Evolutionary conservation across 2,113 vertebrate genomes (phyloP).

Genomic region (Sinocyclocheilus rhinocerous): DNA sequence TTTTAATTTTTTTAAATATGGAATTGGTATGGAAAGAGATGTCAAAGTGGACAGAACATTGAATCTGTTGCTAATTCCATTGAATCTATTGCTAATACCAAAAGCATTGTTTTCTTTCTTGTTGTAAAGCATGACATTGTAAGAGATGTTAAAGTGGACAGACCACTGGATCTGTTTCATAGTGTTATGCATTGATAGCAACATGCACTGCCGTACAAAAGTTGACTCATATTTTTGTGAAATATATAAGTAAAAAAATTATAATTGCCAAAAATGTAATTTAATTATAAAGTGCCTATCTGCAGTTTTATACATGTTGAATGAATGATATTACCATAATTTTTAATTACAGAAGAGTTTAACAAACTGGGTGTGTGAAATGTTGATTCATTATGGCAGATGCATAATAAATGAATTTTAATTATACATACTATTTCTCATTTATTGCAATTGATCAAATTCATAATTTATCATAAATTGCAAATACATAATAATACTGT

Average conservation of each 20-base stretch:
- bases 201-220: not conserved
- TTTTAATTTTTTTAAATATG: slow-evolving; percentile 16
- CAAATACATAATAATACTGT: not conserved
- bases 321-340: not conserved
- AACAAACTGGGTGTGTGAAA: not conserved
- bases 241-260: too few species aligned
- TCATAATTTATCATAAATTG: not conserved
- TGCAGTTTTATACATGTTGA: too few species aligned
- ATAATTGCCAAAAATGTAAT: too few species aligned
- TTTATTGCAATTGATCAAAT: too few species aligned
- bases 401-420: too few species aligned
- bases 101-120: slow-evolving; percentile 16
- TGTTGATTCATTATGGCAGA: too few species aligned
- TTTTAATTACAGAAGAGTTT: not conserved
- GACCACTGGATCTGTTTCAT: not conserved
- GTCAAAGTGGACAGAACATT: not conserved
- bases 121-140: not conserved
- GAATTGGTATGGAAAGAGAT: not conserved
- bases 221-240: too few species aligned
- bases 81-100: slow-evolving; percentile 30
- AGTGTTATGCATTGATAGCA: not conserved
- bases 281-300: too few species aligned
- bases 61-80: not conserved
- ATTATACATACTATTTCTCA: too few species aligned
- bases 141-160: not conserved